Conservation (phyloP, 2,888 invertebrate genomes). For the Drosophila differens region DNA sequence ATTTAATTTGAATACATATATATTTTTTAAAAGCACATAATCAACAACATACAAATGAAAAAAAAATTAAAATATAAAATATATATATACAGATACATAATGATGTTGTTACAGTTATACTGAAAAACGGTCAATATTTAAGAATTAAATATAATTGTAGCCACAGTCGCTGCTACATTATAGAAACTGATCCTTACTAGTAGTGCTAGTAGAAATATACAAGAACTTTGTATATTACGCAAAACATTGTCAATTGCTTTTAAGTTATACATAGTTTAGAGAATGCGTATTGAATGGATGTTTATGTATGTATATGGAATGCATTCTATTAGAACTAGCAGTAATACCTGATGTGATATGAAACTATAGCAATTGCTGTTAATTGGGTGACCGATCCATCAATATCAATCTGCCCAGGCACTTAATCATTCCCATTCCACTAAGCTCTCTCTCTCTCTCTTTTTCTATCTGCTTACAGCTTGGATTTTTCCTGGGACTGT, state of each 20-base stretch:
- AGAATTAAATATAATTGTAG: background rate
- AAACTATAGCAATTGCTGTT: conserved; percentile 27
- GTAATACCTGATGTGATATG: conserved; percentile 47
- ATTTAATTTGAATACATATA: background rate
- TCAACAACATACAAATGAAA: background rate
- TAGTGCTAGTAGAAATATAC: background rate
- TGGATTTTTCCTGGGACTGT: conserved; percentile 73
- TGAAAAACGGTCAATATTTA: background rate
- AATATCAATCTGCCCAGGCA: conserved; percentile 55
- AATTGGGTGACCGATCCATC: background rate
- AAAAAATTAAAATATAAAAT: background rate
- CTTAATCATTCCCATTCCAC: conserved; percentile 34
- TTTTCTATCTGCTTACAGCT: conserved; percentile 61
- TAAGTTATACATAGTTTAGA: background rate
- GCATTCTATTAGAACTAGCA: conserved; percentile 13
- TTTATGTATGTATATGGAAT: conserved; percentile 12
- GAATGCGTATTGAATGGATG: background rate
- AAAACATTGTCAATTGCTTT: background rate
- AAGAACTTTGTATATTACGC: conserved; percentile 2
- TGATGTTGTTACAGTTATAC: background rate
- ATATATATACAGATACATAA: background rate
- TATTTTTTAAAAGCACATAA: background rate
- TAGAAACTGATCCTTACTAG: conserved; percentile 4
- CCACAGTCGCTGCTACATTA: background rate
- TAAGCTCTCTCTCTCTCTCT: no score